A percentile compares a stretch with the other conserved stretches of the same genome.
Evolutionary conservation across 2,113 vertebrate genomes (phyloP).

Genomic region (Pituophis catenifer): DNA sequence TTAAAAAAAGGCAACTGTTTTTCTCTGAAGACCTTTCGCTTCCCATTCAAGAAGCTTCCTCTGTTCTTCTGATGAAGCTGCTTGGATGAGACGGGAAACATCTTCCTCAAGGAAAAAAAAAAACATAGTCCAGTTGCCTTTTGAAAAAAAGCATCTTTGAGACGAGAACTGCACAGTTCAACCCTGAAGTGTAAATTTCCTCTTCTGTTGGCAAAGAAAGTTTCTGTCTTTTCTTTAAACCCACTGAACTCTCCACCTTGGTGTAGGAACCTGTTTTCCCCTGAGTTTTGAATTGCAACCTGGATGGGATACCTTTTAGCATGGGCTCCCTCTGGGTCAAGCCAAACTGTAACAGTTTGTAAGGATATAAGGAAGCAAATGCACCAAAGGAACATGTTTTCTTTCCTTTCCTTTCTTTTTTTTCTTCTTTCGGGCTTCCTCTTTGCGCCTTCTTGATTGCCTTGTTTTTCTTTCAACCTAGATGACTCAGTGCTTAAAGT

Average conservation of each 20-base stretch:
- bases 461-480: background rate
- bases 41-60: background rate
- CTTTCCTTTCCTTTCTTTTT: background rate
- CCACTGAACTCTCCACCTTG: background rate
- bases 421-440: background rate
- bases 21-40: background rate
- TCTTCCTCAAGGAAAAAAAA: background rate
- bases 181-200: background rate
- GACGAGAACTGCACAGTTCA: background rate
- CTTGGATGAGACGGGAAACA: background rate
- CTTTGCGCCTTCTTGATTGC: background rate
- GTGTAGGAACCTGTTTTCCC: too few species aligned
- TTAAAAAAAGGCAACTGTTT: background rate
- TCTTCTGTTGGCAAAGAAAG: background rate
- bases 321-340: background rate
- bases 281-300: background rate
- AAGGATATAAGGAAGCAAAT: background rate
- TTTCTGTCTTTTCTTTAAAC: background rate
- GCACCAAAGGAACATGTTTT: background rate
- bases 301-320: background rate
- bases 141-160: background rate
- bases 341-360: background rate
- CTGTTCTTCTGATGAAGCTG: background rate
- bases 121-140: background rate
- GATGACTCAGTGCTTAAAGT: background rate